These are phyloP conservation scores for Candoia aspera DNA, from an alignment of 2,113 vertebrate genomes.

Conservation along the genomic window DNA sequence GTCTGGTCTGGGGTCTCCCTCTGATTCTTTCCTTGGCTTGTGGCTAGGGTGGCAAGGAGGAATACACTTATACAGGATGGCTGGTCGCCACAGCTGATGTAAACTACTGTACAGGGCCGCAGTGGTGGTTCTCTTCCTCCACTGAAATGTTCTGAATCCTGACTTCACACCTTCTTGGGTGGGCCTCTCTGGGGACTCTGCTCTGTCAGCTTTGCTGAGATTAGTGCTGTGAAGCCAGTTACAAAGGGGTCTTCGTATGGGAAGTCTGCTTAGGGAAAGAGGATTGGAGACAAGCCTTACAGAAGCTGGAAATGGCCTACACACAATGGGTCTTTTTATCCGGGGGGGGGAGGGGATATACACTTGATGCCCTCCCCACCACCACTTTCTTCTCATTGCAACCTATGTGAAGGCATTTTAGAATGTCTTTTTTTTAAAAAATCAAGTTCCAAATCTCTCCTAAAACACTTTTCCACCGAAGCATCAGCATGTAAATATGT, in stretches of 20 bases:
- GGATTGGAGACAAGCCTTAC: neutral
- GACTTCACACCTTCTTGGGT: neutral
- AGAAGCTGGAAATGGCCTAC: neutral
- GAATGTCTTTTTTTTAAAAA: neutral
- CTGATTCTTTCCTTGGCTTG: neutral
- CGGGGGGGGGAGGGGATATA: neutral
- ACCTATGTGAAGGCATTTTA: neutral
- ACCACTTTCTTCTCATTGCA: neutral
- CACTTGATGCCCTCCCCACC: neutral
- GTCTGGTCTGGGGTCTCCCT: neutral
- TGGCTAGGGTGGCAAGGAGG: neutral
- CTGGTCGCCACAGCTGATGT: neutral
- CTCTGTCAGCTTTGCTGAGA: neutral
- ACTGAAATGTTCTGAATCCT: neutral
- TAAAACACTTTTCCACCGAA: neutral
- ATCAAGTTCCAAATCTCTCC: neutral
- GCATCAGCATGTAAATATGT: neutral
- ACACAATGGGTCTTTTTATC: neutral
- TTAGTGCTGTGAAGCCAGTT: neutral
- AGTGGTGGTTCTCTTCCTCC: neutral
- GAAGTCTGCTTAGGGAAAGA: slow-evolving; percentile 22
- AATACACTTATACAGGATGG: neutral
- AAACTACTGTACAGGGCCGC: neutral
- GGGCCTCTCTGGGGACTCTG: neutral
- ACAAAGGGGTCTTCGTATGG: neutral